Evolutionary conservation across 2,888 invertebrate species (phyloP).

Genomic region (Calliphora vomitoria): DNA sequence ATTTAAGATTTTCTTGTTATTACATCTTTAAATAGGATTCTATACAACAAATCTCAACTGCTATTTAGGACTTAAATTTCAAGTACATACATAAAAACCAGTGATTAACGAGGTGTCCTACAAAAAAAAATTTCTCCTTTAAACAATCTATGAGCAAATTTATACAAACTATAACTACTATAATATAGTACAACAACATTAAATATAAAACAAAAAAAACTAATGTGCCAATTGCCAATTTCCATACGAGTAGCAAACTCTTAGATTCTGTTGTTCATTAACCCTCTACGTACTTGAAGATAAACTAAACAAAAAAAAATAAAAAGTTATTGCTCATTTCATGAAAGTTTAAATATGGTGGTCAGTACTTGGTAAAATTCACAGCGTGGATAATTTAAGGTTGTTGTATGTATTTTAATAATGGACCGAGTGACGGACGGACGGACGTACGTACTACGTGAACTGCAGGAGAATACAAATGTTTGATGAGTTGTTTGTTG

Average conservation of each 20-base stretch:
- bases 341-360: conserved; percentile 47
- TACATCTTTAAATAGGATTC: too few relatives aligned
- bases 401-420: conserved; percentile 54
- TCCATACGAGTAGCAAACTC: neutral
- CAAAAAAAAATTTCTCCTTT: neutral
- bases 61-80: too few relatives aligned
- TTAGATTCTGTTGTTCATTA: conserved; percentile 35
- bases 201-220: neutral
- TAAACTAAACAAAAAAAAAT: neutral
- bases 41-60: too few relatives aligned
- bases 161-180: neutral
- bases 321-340: conserved; percentile 33
- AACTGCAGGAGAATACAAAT: conserved; percentile 26
- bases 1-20: too few relatives aligned
- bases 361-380: conserved; percentile 54
- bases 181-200: neutral
- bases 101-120: neutral
- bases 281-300: conserved; percentile 7
- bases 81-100: too few relatives aligned
- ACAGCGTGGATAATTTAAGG: conserved; percentile 63
- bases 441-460: neutral
- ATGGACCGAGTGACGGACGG: conserved; percentile 32
- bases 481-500: conserved; percentile 20
- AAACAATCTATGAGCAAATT: neutral
- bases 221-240: conserved; percentile 3